A percentile compares a stretch with the other conserved stretches of the same genome.
Conservation (phyloP, 2,113 vertebrate species). For the Phylloscopus trochiloides region DNA sequence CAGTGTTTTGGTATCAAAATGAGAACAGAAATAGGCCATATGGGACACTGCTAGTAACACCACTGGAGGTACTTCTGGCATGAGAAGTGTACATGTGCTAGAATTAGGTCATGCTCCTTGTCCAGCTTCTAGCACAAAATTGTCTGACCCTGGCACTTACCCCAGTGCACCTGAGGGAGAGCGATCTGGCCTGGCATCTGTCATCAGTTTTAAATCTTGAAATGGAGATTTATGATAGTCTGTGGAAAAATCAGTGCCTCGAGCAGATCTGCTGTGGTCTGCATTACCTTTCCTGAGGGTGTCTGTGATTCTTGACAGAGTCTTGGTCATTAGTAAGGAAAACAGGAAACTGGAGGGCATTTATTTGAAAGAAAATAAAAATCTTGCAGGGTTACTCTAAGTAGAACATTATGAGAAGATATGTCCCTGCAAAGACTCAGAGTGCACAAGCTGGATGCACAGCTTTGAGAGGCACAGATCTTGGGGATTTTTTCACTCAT, state of each 20-base stretch:
- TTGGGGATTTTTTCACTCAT: not conserved
- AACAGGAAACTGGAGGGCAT: not conserved
- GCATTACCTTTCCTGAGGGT: not conserved
- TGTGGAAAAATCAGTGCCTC: conserved; percentile 2
- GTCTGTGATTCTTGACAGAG: conserved; percentile 9
- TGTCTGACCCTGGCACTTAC: conserved; percentile 64
- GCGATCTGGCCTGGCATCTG: conserved; percentile 73
- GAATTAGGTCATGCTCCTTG: conserved; percentile 74
- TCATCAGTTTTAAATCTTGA: conserved; percentile 29
- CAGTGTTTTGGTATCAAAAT: not conserved
- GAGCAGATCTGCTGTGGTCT: not conserved
- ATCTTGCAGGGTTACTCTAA: not conserved
- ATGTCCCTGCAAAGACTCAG: not conserved
- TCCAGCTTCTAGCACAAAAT: conserved; percentile 57
- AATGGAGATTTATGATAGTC: conserved; percentile 5
- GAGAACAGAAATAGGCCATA: conserved; percentile 59
- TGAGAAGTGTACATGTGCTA: conserved; percentile 29
- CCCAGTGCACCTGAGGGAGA: conserved; percentile 63
- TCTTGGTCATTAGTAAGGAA: not conserved
- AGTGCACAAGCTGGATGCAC: not conserved
- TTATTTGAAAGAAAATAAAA: not conserved
- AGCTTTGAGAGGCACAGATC: not conserved
- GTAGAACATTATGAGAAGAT: not conserved
- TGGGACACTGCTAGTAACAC: conserved; percentile 65
- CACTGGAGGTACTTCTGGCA: conserved; percentile 58